These are phyloP conservation scores for Parapsyche elsis DNA, from an alignment of 1,140 invertebrate species.

Conservation along the genomic window DNA sequence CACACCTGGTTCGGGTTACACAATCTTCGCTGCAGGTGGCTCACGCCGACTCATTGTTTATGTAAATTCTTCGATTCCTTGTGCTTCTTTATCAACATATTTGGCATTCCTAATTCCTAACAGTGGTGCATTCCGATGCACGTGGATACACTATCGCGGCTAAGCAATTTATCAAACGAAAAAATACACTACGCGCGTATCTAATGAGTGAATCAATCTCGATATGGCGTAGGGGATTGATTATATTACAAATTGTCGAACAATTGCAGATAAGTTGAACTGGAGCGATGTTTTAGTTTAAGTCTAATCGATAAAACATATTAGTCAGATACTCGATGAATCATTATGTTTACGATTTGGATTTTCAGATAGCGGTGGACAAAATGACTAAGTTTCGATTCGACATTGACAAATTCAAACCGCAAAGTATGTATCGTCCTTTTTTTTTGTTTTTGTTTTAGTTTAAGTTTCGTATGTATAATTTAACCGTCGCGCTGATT, in stretches of 20 bases:
- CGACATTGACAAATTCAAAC: too few relatives aligned
- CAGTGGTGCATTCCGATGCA: constrained; percentile 28
- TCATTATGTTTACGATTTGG: neutral
- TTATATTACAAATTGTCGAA: too few relatives aligned
- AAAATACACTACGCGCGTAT: too few relatives aligned
- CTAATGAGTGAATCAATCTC: too few relatives aligned
- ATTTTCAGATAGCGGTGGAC: too few relatives aligned
- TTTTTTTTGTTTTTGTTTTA: too few relatives aligned
- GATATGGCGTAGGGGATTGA: too few relatives aligned
- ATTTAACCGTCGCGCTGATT: neutral
- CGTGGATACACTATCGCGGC: neutral
- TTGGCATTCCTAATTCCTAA: constrained; percentile 38
- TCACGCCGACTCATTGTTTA: constrained; percentile 42
- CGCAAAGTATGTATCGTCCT: too few relatives aligned
- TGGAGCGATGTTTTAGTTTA: neutral
- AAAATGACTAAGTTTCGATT: too few relatives aligned
- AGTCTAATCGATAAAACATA: neutral
- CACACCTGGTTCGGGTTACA: constrained; percentile 29
- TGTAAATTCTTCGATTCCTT: constrained; percentile 42
- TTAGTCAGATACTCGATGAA: constrained; percentile 2
- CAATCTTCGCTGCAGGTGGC: constrained; percentile 40
- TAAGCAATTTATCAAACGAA: neutral
- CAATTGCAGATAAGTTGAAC: neutral
- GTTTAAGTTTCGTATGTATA: too few relatives aligned
- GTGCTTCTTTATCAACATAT: constrained; percentile 31